Conservation (phyloP, 1,140 invertebrate species). For the Drosophila ercepeae region DNA sequence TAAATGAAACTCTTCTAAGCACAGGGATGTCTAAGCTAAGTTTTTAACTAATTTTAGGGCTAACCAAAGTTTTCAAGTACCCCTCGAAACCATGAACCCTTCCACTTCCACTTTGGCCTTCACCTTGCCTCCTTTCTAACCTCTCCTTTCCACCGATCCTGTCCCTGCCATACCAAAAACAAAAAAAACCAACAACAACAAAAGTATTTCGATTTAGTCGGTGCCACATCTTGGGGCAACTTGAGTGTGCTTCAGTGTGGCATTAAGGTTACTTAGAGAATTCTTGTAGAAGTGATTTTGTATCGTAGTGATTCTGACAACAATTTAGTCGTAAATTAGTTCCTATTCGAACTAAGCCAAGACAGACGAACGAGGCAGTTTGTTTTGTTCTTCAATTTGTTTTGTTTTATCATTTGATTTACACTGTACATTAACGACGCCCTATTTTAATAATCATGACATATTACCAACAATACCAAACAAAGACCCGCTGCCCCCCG, state of each 20-base stretch:
- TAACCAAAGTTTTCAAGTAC: slow-evolving; percentile 79
- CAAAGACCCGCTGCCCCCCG: slow-evolving; percentile 37
- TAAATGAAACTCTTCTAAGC: slow-evolving; percentile 73
- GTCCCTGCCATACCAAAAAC: slow-evolving; percentile 6
- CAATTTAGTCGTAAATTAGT: slow-evolving; percentile 72
- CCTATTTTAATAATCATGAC: slow-evolving; percentile 72
- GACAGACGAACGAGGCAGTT: slow-evolving; percentile 32
- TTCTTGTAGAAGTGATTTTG: slow-evolving; percentile 76
- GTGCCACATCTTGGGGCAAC: slow-evolving; percentile 39
- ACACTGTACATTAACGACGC: slow-evolving; percentile 55
- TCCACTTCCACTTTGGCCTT: slow-evolving; percentile 3
- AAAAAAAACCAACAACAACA: slow-evolving; percentile 43
- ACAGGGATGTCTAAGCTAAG: slow-evolving; percentile 81
- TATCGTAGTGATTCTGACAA: slow-evolving; percentile 71
- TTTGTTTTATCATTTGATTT: slow-evolving; percentile 44
- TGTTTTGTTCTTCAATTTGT: slow-evolving; percentile 53
- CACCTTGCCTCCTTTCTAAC: slow-evolving; percentile 15
- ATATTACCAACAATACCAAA: slow-evolving; percentile 46
- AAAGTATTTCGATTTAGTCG: slow-evolving; percentile 76
- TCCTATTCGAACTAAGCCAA: slow-evolving; percentile 70
- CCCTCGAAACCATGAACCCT: slow-evolving; percentile 19
- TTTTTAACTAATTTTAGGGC: slow-evolving; percentile 83
- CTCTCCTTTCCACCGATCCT: slow-evolving; percentile 1
- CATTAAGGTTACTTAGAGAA: slow-evolving; percentile 72
- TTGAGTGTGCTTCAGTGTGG: slow-evolving; percentile 22